These are phyloP conservation scores for Conus betulinus DNA, from an alignment of 1,140 invertebrate genomes.

Conservation along the genomic window DNA sequence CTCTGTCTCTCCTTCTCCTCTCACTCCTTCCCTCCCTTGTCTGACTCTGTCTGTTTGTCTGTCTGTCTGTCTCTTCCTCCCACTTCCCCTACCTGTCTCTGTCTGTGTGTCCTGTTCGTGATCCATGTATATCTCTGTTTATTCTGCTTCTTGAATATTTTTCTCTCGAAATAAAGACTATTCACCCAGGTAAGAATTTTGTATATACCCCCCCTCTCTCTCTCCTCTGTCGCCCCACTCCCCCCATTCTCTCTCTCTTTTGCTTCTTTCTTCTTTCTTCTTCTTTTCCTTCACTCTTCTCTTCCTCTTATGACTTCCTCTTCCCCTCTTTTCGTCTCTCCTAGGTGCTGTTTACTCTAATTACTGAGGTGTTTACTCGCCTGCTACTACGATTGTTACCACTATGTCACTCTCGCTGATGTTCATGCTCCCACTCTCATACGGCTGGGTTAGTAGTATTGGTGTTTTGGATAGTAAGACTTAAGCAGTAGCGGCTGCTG, in stretches of 20 bases:
- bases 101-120: too few relatives aligned
- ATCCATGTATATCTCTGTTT: too few relatives aligned
- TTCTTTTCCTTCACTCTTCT: neutral
- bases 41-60: neutral
- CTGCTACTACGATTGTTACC: neutral
- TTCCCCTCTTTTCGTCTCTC: neutral
- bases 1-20: neutral
- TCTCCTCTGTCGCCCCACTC: neutral
- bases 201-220: neutral
- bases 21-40: neutral
- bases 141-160: too few relatives aligned
- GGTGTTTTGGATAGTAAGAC: neutral
- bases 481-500: neutral
- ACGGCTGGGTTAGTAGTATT: neutral
- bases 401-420: neutral
- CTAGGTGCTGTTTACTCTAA: neutral
- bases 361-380: neutral
- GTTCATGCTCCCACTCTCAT: neutral
- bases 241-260: neutral
- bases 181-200: too few relatives aligned
- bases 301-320: neutral
- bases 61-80: neutral
- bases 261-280: neutral
- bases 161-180: too few relatives aligned
- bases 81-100: neutral